phyloP scores from a whole-genome alignment of 2,113 vertebrate species.

The Vicugna pacos region DNA sequence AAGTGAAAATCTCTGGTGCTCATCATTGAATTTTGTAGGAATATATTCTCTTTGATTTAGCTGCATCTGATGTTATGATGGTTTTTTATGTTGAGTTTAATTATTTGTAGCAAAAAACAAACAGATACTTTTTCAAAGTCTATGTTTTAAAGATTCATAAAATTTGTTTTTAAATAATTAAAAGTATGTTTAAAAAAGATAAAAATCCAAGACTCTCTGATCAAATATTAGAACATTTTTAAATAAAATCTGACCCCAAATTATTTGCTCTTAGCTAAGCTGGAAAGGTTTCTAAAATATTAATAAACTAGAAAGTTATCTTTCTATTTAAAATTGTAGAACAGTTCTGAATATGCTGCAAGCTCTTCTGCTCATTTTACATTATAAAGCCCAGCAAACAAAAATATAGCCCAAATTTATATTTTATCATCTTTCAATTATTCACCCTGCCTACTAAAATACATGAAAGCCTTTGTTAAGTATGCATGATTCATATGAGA shows the following conservation, averaged over 20 bases:
- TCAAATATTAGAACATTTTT: constrained; percentile 55
- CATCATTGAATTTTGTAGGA: constrained; percentile 33
- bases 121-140: constrained; percentile 34
- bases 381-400: neutral
- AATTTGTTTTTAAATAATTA: constrained; percentile 65
- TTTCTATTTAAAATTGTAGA: constrained; percentile 8
- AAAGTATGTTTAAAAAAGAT: constrained; percentile 26
- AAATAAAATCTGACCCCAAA: constrained; percentile 37
- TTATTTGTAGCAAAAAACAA: constrained; percentile 58
- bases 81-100: constrained; percentile 44
- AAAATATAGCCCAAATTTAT: neutral
- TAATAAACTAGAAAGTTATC: constrained; percentile 35
- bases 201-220: constrained; percentile 49
- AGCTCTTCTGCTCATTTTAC: neutral
- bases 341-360: neutral
- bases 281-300: constrained; percentile 54
- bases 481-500: neutral
- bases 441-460: neutral
- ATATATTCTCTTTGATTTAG: constrained; percentile 26
- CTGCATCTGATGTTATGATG: neutral
- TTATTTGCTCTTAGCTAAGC: constrained; percentile 31
- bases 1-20: neutral
- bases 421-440: constrained; percentile 7
- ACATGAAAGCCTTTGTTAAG: neutral
- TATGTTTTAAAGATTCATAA: constrained; percentile 56